Base-by-base conservation (phyloP, 2,888 invertebrate species). In the Caradrina clavipalpis region DNA sequence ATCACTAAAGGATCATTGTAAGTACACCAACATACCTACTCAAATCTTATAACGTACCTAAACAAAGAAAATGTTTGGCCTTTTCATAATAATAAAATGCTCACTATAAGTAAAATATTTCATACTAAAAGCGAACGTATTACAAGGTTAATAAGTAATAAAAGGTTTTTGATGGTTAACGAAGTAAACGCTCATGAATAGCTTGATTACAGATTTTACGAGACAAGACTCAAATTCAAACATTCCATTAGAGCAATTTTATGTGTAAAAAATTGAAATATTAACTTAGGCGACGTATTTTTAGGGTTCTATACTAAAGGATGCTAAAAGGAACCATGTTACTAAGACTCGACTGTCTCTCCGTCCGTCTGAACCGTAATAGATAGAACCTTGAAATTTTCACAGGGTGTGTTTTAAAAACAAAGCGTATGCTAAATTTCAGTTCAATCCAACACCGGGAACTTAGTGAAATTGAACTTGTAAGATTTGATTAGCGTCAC, bases 111-210 rank as follows among this genome's bases (percentile, higher is more conserved):
- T 10, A 53, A 54, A 60, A 78, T 64, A 56, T 54, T 39, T 39
- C 39, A 6, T 56, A 8, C 6, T 70, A 56, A 56, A 72, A 50
- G 45, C 15, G 47, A 55, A 60, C 47, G 10, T 35, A 73, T 61
- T 65, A 62, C 64, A 59, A 64, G 54, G 54, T 50, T 59, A 60
- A 42, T n/a, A 50, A 65, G 63, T 65, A 72, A 65, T 82, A 72
- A 62, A 80, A 76, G 64, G 42, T 49, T 58, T 69, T 65, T 63
- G 56, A 72, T 69, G 57, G 67, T 69, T 65, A 69, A 82, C 63
- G 56, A 72, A 72, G 72, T 69, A 69, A 72, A 62, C 39, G 49
- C 51, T 67, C 31, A 39, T 69, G 72, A 77, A 73, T 60, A 55
- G 54, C 54, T 56, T 63, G 55, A 65, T 67, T 56, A 67, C 47